Evolutionary conservation across 2,888 invertebrate genomes (phyloP), one percentile per base, ranked within the genome.

Genomic region (Octodonta nipae): DNA sequence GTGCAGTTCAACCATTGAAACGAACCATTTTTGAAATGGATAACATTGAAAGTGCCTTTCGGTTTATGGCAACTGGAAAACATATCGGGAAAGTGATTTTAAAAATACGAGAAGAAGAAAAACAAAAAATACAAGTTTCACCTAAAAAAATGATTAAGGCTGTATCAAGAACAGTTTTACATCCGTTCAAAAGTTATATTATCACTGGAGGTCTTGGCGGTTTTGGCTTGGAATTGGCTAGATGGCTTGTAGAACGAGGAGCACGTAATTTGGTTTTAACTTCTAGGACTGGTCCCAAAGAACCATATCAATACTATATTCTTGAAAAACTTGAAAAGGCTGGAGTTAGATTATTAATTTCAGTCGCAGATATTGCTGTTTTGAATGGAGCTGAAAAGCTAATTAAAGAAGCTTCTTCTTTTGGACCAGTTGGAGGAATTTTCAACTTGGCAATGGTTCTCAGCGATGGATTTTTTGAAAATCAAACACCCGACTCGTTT

Each of bases 391-490:
- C 86, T 37, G 67, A 68, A 33, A 52, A 64, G n/a, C 68, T 91
- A 41, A 52, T 93, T 0, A 63, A 67, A 30, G 69, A 72, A 50
- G 76, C 84, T 0, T 60, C 61, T 15, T 44, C 65, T 1, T 54
- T 81, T 43, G 85, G 78, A 1, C 73, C 73, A 2, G 73, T 92
- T n/a, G 80, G 79, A 13, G 89, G 80, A 12, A 78, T 93, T 30
- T 92, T 91, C 64, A 89, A 93, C 57, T 66, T 92, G 39, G 92
- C 92, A 3, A 87, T 87, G 49, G 73, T 77, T 2, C 58, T 88
- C 5, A 71, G 70, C 38, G 88, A 89, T 52, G 73, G 73, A 0
- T 61, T 85, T 26, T 73, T 88, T 55, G 74, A 77, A 49, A 86
- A 87, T 53, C 85, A 85, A 60, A 77, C 73, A 0, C 58, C 63